Base-by-base conservation (phyloP, 2,113 vertebrate species). In the Pyrgilauda ruficollis region DNA sequence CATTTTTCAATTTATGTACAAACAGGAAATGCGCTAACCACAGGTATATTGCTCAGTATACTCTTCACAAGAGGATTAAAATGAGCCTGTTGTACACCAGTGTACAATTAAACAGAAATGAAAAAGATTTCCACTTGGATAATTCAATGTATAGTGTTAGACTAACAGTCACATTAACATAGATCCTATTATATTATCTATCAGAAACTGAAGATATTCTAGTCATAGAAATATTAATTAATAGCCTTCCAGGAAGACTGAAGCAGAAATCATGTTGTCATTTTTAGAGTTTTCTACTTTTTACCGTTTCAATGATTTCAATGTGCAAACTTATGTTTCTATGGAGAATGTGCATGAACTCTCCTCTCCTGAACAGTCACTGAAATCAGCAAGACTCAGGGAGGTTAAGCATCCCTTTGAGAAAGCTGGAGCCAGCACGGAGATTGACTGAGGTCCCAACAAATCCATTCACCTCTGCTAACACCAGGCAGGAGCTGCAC, bases 21-120 rank as follows among this genome's bases (percentile, higher is more conserved):
- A 78, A 52, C 15, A 86, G 23, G 64, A 83, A 80, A 80, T 24
- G 6, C 39, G 37, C 19, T 59, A 75, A 41, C 26, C 72, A 15
- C 8, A 84, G 28, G 19, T 21, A 49, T 47, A 84, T 11, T 44
- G 52, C 52, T 37, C 10, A 75, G 39, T 67, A 70, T 43, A 70
- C 11, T 84, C 15, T 50, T 59, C 6, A 1, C 31, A 64, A 70
- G 19, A 88, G 31, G 8, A 53, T 78, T 82, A 56, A 87, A 79
- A 73, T 9, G 11, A 5, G 26, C 4, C 26, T 0, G 0, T 20
- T 61, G 16, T 43, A 84, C 28, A 67, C 35, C 56, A 68, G 20
- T 19, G 12, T 33, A 66, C 28, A 22, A 20, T 68, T 69, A 64
- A 69, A 61, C 1, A 73, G 13, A 80, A 83, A 46, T 13, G 3